Evolutionary conservation across 2,113 vertebrate genomes (phyloP), one percentile per base, ranked within the genome.

Genomic region (Stegastes partitus): DNA sequence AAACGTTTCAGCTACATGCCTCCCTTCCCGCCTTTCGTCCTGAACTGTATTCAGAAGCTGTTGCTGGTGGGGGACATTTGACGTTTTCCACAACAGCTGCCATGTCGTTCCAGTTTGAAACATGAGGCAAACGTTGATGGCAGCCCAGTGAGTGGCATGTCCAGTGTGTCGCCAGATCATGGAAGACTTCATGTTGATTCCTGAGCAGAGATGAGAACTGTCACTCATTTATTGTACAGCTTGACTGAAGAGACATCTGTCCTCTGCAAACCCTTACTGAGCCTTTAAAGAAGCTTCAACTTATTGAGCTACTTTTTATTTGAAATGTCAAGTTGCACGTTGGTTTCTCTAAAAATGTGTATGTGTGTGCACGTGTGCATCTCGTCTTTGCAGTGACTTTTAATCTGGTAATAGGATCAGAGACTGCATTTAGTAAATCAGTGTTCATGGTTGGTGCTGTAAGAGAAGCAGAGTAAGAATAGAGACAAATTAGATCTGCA

Each of bases 401-500:
- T 75, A 83, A 72, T 81, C 51, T 64, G 61, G 70, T 81, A 58
- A 71, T 21, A 67, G 74, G 77, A 68, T 85, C 37, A 65, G 23
- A 44, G 56, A n/a, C 66, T 39, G 26, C 54, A 45, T 83, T 81
- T 83, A 68, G 73, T 83, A 67, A 82, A 71, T 74, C 76, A 39
- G 45, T 9, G 47, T 58, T 26, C 18, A 62, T 37, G 25, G 45
- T 53, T 16, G 8, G 49, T 21, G 57, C 64, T 62, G n/a, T 62
- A 61, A 77, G 47, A 74, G 68, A 49, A 68, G 63, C 28, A 45
- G 61, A 59, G 73, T 28, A 47, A 63, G 65, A 58, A 67, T 18
- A 65, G 63, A 72, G 25, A 75, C 37, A n/a, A 59, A 86, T 73
- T 70, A 58, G 68, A 57, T 66, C 82, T 76, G 79, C 78, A 84